Evolutionary conservation across 2,888 invertebrate species (phyloP).

Genomic region (Sceliomorpha sp.): DNA sequence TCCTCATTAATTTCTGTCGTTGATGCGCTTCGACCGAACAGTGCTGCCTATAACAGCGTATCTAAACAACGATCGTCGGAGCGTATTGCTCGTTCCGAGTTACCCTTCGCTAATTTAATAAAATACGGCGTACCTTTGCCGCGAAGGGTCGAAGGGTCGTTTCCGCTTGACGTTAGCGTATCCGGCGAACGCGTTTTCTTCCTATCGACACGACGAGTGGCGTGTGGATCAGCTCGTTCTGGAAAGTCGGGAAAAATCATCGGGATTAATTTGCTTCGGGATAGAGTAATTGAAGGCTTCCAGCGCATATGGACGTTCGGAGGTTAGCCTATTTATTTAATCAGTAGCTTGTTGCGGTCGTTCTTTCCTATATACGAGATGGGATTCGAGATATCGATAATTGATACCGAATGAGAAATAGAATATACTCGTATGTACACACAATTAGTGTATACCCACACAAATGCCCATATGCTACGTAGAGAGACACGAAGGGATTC

Average conservation of each 20-base stretch:
- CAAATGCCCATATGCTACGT: slow-evolving; percentile 28
- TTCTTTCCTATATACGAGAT: slow-evolving; percentile 24
- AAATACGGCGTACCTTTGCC: slow-evolving; percentile 4
- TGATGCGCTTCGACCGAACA: no score
- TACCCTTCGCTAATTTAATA: slow-evolving; percentile 21
- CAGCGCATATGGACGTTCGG: slow-evolving; percentile 31
- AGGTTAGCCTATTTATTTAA: slow-evolving; percentile 45
- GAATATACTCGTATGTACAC: no score
- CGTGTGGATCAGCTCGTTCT: slow-evolving; percentile 21
- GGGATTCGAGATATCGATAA: slow-evolving; percentile 39
- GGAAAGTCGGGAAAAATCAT: slow-evolving; percentile 32
- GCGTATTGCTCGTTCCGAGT: neutral
- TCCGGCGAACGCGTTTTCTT: slow-evolving; percentile 4
- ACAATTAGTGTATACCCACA: slow-evolving; percentile 14
- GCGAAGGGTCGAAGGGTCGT: slow-evolving; percentile 8
- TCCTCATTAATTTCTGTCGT: no score
- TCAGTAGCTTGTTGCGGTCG: slow-evolving; percentile 35
- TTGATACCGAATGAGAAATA: slow-evolving; percentile 28
- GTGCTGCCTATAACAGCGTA: slow-evolving; percentile 1
- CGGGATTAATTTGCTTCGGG: slow-evolving; percentile 40
- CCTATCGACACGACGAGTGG: slow-evolving; percentile 10
- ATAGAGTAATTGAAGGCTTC: slow-evolving; percentile 50
- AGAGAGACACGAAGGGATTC: slow-evolving; percentile 9
- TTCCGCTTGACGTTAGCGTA: neutral
- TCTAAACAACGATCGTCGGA: slow-evolving; percentile 8